Percentiles rank a stretch among this genome's conserved stretches.
Evolutionary conservation across 1,140 invertebrate genomes (phyloP).

Genomic region (Tetraneura akinire): DNA sequence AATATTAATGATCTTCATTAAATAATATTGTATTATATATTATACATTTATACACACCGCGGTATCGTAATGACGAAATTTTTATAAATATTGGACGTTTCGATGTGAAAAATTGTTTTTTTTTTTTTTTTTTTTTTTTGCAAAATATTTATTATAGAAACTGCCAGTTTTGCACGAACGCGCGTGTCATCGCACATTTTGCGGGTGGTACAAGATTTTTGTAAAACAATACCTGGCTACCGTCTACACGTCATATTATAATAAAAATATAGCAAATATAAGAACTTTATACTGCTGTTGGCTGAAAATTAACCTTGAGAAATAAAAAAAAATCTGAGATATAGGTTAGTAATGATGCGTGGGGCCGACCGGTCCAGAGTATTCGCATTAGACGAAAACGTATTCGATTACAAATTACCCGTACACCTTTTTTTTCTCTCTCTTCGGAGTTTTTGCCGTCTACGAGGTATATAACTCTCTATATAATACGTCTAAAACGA

Average conservation of each 20-base stretch:
- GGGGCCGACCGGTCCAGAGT: slow-evolving; percentile 3
- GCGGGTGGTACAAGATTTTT: slow-evolving; percentile 16
- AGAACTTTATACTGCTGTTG: neutral
- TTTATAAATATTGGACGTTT: too few species aligned
- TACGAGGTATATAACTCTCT: too few species aligned
- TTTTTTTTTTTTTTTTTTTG: too few species aligned
- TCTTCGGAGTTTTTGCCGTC: slow-evolving; percentile 10
- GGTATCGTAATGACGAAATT: too few species aligned
- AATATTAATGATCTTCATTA: too few species aligned
- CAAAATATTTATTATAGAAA: too few species aligned
- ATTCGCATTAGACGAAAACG: slow-evolving; percentile 29
- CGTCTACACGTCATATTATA: neutral
- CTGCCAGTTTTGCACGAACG: too few species aligned
- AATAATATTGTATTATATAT: too few species aligned
- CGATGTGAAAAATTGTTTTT: too few species aligned
- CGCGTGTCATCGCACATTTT: neutral
- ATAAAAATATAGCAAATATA: too few species aligned
- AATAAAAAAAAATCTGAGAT: slow-evolving; percentile 15
- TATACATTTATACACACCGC: too few species aligned
- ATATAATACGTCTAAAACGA: neutral
- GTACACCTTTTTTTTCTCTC: neutral
- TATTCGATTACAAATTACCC: slow-evolving; percentile 26
- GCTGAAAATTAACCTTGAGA: slow-evolving; percentile 3
- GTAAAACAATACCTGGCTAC: slow-evolving; percentile 31
- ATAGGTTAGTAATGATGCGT: slow-evolving; percentile 38